phyloP scores from a whole-genome alignment of 2,797 vertebrate genomes.

The Chelonia mydas region DNA sequence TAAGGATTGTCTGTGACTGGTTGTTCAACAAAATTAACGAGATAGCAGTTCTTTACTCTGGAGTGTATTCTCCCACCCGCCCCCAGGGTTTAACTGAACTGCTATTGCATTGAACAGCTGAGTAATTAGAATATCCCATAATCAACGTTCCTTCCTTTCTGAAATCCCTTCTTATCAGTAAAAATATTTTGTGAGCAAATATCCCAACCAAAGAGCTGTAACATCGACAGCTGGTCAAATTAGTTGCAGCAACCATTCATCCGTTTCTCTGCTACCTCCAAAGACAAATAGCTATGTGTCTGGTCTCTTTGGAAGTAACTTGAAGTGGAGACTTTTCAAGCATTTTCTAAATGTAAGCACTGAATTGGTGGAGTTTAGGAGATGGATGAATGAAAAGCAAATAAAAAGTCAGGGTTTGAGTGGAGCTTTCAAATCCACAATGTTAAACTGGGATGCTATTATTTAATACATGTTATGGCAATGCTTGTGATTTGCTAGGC shows the following conservation, averaged over 20 bases:
- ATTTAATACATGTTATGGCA: constrained; percentile 55
- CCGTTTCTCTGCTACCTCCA: background rate
- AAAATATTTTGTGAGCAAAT: background rate
- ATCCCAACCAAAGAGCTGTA: background rate
- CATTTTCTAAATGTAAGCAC: constrained; percentile 59
- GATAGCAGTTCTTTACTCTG: background rate
- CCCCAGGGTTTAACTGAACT: background rate
- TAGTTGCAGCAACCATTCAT: background rate
- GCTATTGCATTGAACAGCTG: background rate
- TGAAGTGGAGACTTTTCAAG: background rate
- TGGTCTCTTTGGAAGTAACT: background rate
- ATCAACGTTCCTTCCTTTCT: background rate
- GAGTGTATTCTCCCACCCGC: background rate
- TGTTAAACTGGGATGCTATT: constrained; percentile 48
- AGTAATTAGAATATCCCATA: background rate
- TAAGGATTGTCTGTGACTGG: background rate
- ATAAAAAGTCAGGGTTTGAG: constrained; percentile 53
- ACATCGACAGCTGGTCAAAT: background rate
- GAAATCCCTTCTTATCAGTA: background rate
- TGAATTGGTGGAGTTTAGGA: constrained; percentile 61
- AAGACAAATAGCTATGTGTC: background rate
- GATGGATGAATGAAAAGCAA: constrained; percentile 56
- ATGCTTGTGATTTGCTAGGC: constrained; percentile 40
- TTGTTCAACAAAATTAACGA: background rate
- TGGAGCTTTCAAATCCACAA: constrained; percentile 40